A percentile compares a stretch with the other conserved stretches of the same genome.
Evolutionary conservation across 2,113 vertebrate genomes (phyloP).

Genomic region (Ctenodactylus gundi): DNA sequence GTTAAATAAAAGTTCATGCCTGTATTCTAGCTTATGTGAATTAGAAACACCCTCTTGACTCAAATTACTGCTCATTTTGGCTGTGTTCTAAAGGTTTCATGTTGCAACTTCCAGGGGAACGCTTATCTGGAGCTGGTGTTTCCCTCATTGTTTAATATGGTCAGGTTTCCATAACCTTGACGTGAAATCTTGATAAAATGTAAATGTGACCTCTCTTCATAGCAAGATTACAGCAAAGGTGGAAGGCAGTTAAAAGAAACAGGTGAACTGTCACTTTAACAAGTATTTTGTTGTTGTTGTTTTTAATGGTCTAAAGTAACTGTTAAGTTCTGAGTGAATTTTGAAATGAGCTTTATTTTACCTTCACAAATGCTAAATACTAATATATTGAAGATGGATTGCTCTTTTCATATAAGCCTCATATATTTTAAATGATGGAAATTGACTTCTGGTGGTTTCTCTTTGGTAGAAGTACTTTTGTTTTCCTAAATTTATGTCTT

Average conservation of each 20-base stretch:
- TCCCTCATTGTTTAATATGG: not conserved
- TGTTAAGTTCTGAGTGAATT: not conserved
- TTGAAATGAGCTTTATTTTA: slow-evolving; percentile 1
- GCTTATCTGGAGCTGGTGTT: not conserved
- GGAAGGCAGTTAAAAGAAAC: not conserved
- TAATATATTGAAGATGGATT: not conserved
- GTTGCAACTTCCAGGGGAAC: not conserved
- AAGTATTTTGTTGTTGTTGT: not conserved
- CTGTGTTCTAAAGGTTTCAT: not conserved
- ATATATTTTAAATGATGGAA: not conserved
- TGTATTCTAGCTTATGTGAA: not conserved
- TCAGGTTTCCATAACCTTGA: not conserved
- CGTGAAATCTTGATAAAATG: not conserved
- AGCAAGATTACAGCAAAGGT: not conserved
- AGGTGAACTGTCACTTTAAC: not conserved
- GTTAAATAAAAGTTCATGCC: not conserved
- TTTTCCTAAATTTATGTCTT: not conserved
- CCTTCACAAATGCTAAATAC: not conserved
- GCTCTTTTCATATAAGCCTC: not conserved
- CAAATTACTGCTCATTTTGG: not conserved
- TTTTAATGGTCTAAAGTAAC: not conserved
- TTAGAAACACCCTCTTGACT: not conserved
- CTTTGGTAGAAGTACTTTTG: not conserved
- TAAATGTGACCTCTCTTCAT: not conserved
- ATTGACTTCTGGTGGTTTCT: not conserved